Evolutionary conservation across 1,140 invertebrate species (phyloP).

Genomic region (Drosophila lowei): DNA sequence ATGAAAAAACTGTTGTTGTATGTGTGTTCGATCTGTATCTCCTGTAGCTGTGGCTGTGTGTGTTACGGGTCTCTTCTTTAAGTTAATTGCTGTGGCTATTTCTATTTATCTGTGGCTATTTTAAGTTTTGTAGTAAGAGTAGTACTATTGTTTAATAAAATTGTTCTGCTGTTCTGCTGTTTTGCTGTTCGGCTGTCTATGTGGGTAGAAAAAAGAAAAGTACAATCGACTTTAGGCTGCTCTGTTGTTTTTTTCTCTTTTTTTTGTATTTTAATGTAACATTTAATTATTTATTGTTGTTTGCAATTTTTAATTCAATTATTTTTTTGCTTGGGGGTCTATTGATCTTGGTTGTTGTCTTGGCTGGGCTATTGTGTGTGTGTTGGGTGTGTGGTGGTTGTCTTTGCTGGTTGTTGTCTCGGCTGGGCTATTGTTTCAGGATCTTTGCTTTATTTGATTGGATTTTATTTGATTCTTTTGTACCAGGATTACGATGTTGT

Average conservation of each 20-base stretch:
- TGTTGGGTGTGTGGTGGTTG: constrained; percentile 34
- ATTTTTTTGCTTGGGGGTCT: constrained; percentile 52
- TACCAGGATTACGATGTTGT: background rate
- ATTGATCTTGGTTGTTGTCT: constrained; percentile 59
- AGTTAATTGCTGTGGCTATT: constrained; percentile 78
- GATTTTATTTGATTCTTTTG: background rate
- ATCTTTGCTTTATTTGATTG: constrained; percentile 60
- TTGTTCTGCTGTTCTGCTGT: constrained; percentile 21
- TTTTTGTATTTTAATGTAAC: constrained; percentile 24
- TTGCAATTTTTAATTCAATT: constrained; percentile 52
- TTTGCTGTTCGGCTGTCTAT: constrained; percentile 47
- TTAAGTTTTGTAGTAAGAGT: constrained; percentile 76
- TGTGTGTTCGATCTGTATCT: constrained; percentile 27
- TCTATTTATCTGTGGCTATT: constrained; percentile 75
- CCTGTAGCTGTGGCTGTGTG: constrained; percentile 13
- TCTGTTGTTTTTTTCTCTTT: constrained; percentile 43
- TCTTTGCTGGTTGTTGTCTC: constrained; percentile 50
- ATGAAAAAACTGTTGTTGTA: constrained; percentile 56
- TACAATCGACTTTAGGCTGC: constrained; percentile 82
- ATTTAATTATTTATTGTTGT: constrained; percentile 32
- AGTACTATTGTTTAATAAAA: constrained; percentile 79
- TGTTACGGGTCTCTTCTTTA: constrained; percentile 39
- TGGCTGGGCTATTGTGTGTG: constrained; percentile 17
- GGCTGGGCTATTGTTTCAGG: constrained; percentile 74
- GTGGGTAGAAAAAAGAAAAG: constrained; percentile 78